phyloP scores from a whole-genome alignment of 2,797 vertebrate species.

The Cyprinella venusta region DNA sequence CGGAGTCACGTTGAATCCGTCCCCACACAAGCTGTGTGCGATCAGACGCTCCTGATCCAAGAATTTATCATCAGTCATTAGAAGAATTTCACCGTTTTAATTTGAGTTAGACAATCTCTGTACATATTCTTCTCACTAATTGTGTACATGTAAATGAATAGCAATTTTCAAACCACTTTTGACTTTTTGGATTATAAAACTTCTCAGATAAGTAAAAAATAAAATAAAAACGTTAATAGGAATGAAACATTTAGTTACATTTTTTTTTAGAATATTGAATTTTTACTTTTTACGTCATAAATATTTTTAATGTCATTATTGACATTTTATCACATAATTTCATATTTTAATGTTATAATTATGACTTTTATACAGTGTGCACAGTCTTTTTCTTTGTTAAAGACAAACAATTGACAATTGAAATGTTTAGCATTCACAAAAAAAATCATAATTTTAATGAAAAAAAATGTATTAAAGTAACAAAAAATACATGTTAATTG shows the following conservation, averaged over 20 bases:
- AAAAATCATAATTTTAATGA: too few species aligned
- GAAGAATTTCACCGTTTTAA: background rate
- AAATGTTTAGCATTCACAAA: background rate
- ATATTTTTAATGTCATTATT: background rate
- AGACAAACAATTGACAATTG: background rate
- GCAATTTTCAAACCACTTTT: too few species aligned
- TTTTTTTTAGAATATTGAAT: too few species aligned
- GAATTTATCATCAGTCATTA: background rate
- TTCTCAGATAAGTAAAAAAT: background rate
- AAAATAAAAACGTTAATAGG: too few species aligned
- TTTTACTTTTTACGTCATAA: too few species aligned
- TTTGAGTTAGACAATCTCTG: background rate
- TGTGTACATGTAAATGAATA: background rate
- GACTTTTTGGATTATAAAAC: too few species aligned
- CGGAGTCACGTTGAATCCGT: constrained; percentile 66
- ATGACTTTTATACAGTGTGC: background rate
- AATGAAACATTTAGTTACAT: background rate
- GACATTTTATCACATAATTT: background rate
- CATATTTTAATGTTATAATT: background rate
- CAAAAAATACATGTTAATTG: too few species aligned
- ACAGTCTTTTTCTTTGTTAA: background rate
- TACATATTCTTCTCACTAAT: background rate
- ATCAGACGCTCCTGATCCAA: constrained; percentile 17
- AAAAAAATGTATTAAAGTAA: too few species aligned
- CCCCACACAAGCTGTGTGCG: constrained; percentile 49